These are phyloP conservation scores for Eurytoma californica DNA, from an alignment of 2,888 invertebrate genomes.

Conservation along the genomic window DNA sequence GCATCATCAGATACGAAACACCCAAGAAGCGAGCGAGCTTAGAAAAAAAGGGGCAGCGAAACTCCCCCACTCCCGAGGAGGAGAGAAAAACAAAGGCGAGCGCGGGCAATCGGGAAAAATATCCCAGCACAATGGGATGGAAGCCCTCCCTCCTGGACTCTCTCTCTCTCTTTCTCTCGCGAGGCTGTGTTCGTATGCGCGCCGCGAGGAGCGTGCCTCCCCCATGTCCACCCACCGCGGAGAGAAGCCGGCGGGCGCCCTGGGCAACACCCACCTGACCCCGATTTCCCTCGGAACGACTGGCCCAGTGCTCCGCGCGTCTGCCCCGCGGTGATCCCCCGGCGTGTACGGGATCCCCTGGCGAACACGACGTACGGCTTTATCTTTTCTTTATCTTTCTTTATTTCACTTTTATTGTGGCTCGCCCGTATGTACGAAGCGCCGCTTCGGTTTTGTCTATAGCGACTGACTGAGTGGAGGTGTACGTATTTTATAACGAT, in stretches of 20 bases:
- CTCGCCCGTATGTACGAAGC: too few relatives aligned
- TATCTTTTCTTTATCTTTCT: too few relatives aligned
- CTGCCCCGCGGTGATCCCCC: too few relatives aligned
- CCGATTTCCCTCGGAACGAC: slow-evolving; percentile 4
- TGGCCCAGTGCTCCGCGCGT: neutral
- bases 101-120: slow-evolving; percentile 22
- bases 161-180: too few relatives aligned
- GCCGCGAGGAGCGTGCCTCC: slow-evolving; percentile 11
- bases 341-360: too few relatives aligned
- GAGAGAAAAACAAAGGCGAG: slow-evolving; percentile 5
- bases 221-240: slow-evolving; percentile 9
- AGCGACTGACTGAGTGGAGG: too few relatives aligned
- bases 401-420: too few relatives aligned
- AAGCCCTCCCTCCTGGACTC: neutral
- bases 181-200: neutral
- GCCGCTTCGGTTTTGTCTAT: too few relatives aligned
- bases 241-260: too few relatives aligned
- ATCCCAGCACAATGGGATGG: slow-evolving; percentile 16
- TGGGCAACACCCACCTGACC: slow-evolving; percentile 18
- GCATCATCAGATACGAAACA: too few relatives aligned
- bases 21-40: neutral
- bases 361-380: too few relatives aligned
- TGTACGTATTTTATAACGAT: too few relatives aligned
- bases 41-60: neutral
- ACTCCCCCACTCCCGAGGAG: neutral